These are phyloP conservation scores for Acanthochromis polyacanthus DNA, from an alignment of 2,113 vertebrate species.

Conservation along the genomic window DNA sequence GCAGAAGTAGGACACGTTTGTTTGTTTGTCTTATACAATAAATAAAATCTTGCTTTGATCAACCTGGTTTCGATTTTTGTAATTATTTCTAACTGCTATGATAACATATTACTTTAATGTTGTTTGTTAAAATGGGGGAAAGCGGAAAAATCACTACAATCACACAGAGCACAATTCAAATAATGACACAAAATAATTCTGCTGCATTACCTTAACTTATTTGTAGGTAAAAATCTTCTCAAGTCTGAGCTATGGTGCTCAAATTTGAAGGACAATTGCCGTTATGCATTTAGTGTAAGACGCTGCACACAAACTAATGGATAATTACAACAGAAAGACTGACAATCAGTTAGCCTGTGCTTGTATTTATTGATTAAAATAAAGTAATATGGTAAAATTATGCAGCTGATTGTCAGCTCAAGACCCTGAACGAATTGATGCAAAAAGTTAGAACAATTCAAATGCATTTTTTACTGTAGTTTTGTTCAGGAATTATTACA, in stretches of 20 bases:
- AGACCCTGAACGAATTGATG: too few species aligned
- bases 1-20: not conserved
- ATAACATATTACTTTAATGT: not conserved
- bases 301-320: not conserved
- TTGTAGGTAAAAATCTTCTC: not conserved
- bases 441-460: too few species aligned
- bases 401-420: too few species aligned
- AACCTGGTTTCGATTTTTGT: not conserved
- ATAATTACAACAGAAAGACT: too few species aligned
- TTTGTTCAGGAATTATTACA: not conserved
- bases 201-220: too few species aligned
- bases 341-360: too few species aligned
- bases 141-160: too few species aligned
- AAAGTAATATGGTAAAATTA: too few species aligned
- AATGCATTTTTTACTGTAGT: not conserved
- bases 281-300: not conserved
- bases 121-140: not conserved
- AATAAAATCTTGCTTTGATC: not conserved
- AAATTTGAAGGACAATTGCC: not conserved
- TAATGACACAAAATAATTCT: too few species aligned
- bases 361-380: too few species aligned
- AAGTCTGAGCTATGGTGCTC: not conserved
- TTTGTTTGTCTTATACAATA: not conserved
- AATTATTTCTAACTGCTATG: not conserved
- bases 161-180: too few species aligned